phyloP scores from a whole-genome alignment of 2,888 invertebrate genomes.

The Cantharis lateralis region DNA sequence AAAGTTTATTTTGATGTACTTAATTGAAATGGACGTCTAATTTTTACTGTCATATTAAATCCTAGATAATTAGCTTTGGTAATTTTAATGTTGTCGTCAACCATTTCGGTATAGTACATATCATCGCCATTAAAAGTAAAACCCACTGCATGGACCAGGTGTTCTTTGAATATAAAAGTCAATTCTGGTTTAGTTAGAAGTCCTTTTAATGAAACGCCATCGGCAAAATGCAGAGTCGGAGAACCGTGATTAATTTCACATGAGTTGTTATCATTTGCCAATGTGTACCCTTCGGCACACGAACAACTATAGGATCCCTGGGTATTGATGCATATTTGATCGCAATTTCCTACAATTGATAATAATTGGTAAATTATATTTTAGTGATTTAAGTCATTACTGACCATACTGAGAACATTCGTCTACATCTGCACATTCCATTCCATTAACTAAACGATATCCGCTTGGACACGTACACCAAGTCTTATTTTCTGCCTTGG shows the following conservation, averaged over 20 bases:
- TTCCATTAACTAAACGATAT: constrained; percentile 49
- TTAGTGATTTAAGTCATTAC: constrained; percentile 5
- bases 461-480: constrained; percentile 64
- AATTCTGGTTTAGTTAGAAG: constrained; percentile 63
- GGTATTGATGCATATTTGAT: constrained; percentile 68
- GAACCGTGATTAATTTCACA: constrained; percentile 65
- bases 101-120: constrained; percentile 80
- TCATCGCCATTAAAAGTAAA: constrained; percentile 71
- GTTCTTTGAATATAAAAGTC: constrained; percentile 57
- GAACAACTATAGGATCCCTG: constrained; percentile 65
- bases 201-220: constrained; percentile 67
- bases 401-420: constrained; percentile 67
- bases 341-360: constrained; percentile 59
- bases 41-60: constrained; percentile 60
- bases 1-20: not conserved
- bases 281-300: constrained; percentile 65
- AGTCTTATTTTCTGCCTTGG: constrained; percentile 51
- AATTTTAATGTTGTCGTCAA: constrained; percentile 72
- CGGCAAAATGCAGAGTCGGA: constrained; percentile 70
- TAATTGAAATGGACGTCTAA: not conserved
- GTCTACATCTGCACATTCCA: constrained; percentile 64
- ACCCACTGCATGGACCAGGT: constrained; percentile 66
- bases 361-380: not conserved
- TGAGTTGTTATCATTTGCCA: constrained; percentile 59
- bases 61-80: constrained; percentile 68